Conservation (phyloP, 2,888 invertebrate genomes). For the Tanypteryx hageni region DNA sequence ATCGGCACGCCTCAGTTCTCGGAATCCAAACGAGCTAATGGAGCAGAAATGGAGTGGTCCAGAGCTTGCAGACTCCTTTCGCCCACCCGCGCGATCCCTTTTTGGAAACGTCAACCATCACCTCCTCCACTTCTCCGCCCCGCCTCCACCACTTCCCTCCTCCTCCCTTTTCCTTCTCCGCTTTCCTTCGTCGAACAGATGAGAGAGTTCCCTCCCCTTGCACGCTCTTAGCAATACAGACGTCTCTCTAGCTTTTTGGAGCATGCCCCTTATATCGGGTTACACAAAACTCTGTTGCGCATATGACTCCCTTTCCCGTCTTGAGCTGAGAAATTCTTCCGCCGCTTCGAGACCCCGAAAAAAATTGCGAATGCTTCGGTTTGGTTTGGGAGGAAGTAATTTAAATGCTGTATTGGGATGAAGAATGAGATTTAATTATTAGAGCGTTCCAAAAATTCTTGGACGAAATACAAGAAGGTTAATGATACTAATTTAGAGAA, state of each 20-base stretch:
- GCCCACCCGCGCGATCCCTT: neutral
- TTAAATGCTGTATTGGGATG: too few species aligned
- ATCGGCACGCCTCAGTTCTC: too few species aligned
- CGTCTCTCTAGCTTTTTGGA: constrained; percentile 15
- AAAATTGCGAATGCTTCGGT: too few species aligned
- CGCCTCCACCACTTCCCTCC: neutral
- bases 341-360: neutral
- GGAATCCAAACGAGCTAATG: too few species aligned
- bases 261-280: constrained; percentile 34
- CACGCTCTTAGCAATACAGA: constrained; percentile 4
- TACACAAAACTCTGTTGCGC: neutral
- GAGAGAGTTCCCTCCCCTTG: neutral
- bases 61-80: neutral
- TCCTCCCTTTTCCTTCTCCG: neutral
- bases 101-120: neutral
- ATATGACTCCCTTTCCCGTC: neutral
- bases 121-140: neutral
- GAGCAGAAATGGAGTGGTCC: neutral
- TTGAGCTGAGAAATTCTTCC: neutral
- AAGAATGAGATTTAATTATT: too few species aligned
- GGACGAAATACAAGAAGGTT: too few species aligned
- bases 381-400: too few species aligned
- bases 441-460: too few species aligned
- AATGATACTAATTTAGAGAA: too few species aligned
- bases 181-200: neutral